Percentiles rank a stretch among this genome's conserved stretches.
phyloP scores from a whole-genome alignment of 2,797 vertebrate species.

The Xyrichtys novacula region DNA sequence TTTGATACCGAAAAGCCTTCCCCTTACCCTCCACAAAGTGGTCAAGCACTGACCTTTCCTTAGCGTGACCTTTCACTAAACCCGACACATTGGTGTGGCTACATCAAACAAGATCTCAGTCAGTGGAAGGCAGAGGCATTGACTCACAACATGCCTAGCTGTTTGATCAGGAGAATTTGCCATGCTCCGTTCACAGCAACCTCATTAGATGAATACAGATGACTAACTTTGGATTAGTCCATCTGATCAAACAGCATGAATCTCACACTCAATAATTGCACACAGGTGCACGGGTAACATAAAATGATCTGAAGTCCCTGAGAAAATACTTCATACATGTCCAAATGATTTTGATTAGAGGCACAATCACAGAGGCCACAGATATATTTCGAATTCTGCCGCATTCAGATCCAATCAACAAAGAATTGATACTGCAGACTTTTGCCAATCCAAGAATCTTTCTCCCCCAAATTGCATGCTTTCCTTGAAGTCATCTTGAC shows the following conservation, averaged over 20 bases:
- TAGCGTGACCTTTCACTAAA: too few species aligned
- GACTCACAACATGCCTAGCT: not conserved
- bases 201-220: not conserved
- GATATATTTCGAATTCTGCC: not conserved
- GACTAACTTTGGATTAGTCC: conserved; percentile 4
- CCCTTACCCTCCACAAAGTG: too few species aligned
- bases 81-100: too few species aligned
- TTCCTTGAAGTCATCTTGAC: too few species aligned
- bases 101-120: too few species aligned
- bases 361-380: not conserved
- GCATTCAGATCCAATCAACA: not conserved
- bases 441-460: too few species aligned
- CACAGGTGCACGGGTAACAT: not conserved
- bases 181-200: not conserved
- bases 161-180: not conserved
- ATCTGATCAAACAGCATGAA: conserved; percentile 7
- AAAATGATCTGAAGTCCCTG: not conserved
- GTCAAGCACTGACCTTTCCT: too few species aligned
- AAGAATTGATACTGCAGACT: not conserved
- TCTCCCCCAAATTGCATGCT: too few species aligned
- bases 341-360: not conserved
- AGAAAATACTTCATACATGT: not conserved
- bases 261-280: conserved; percentile 1
- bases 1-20: too few species aligned
- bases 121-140: not conserved